Percentiles rank a stretch among this genome's conserved stretches.
Evolutionary conservation across 2,113 vertebrate species (phyloP).

Genomic region (Gasterosteus nipponicus): DNA sequence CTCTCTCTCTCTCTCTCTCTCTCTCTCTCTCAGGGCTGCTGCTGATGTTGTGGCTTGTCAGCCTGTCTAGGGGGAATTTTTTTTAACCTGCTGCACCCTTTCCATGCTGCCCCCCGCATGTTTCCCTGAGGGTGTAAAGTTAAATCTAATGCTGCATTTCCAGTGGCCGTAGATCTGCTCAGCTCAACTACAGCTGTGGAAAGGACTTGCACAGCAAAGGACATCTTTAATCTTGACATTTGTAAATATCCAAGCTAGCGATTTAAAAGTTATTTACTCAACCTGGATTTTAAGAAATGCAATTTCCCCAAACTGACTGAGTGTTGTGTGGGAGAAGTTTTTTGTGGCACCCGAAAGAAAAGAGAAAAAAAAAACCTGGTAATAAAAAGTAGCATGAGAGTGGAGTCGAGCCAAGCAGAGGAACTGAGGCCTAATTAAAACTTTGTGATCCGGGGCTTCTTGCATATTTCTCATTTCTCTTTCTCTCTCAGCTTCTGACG

Average conservation of each 20-base stretch:
- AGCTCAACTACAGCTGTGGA: neutral
- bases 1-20: neutral
- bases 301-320: neutral
- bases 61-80: conserved; percentile 35
- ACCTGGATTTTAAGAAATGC: neutral
- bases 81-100: conserved; percentile 50
- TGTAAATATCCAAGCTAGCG: neutral
- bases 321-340: conserved; percentile 23
- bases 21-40: conserved; percentile 14
- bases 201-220: neutral
- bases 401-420: neutral
- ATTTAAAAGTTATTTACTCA: neutral
- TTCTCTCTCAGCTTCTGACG: conserved; percentile 83
- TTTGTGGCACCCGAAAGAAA: neutral
- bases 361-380: neutral
- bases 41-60: conserved; percentile 61
- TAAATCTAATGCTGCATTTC: conserved; percentile 13
- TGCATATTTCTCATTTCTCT: conserved; percentile 58
- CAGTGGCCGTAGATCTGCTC: neutral
- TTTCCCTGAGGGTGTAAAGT: conserved; percentile 51
- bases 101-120: conserved; percentile 25
- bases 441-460: conserved; percentile 49
- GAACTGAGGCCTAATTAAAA: conserved; percentile 50
- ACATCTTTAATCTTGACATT: neutral
- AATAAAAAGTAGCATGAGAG: neutral